A percentile compares a stretch with the other conserved stretches of the same genome.
Conservation (phyloP, 2,888 invertebrate genomes). For the Rhingia campestris region DNA sequence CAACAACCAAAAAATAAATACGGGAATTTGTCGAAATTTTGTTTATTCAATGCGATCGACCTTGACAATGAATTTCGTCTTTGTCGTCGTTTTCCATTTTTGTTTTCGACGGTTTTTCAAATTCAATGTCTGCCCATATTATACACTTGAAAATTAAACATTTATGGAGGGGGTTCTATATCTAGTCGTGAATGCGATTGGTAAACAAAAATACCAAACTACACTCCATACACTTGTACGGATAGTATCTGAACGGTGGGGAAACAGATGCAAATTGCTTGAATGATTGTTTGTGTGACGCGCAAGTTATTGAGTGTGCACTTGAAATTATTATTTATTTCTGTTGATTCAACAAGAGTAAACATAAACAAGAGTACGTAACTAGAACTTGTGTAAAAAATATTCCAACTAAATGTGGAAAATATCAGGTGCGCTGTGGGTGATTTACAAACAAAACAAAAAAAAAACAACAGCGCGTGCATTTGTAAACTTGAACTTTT, state of each 20-base stretch:
- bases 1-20: conserved; percentile 22
- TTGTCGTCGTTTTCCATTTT: conserved; percentile 5
- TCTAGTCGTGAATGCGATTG: conserved; percentile 26
- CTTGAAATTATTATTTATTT: conserved; percentile 52
- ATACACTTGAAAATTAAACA: neutral
- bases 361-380: conserved; percentile 30
- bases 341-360: conserved; percentile 36
- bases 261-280: conserved; percentile 59
- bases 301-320: conserved; percentile 56
- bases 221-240: neutral
- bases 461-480: conserved; percentile 2
- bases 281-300: conserved; percentile 42
- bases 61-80: conserved; percentile 66
- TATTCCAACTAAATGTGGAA: neutral
- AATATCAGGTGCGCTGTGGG: conserved; percentile 4
- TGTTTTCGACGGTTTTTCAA: conserved; percentile 16
- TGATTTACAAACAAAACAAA: too few relatives aligned
- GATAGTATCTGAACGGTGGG: conserved; percentile 25
- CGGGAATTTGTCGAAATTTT: conserved; percentile 32
- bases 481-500: neutral
- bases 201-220: conserved; percentile 7
- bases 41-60: conserved; percentile 61
- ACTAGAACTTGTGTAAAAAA: neutral
- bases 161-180: conserved; percentile 8
- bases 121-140: conserved; percentile 28